These are phyloP conservation scores for Zoroaster sp. DNA, from an alignment of 53 echinoderm and acorn worm species.

Conservation along the genomic window DNA sequence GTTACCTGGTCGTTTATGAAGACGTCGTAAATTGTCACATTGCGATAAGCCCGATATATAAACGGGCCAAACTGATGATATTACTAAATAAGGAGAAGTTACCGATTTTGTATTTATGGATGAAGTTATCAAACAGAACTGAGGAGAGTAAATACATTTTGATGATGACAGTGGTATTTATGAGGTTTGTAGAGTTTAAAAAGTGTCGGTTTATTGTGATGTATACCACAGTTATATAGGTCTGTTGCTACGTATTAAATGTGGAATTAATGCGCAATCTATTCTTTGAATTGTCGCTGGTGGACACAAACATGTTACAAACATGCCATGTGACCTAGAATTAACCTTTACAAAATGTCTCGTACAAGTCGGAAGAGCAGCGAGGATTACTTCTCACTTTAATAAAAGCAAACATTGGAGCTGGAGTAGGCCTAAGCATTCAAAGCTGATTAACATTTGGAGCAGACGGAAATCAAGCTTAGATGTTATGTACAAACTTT, in stretches of 20 bases:
- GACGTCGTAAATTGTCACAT: conserved; percentile 30
- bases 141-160: neutral
- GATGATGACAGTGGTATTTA: conserved; percentile 15
- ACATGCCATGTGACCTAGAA: neutral
- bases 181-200: neutral
- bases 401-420: neutral
- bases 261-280: neutral
- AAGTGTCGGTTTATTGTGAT: neutral
- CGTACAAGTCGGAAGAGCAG: neutral
- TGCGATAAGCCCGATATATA: neutral
- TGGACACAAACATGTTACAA: neutral
- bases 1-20: neutral
- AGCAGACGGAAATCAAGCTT: neutral
- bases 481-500: neutral
- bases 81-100: neutral
- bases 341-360: neutral
- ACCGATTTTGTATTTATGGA: neutral
- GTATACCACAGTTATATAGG: neutral
- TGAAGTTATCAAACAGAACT: neutral
- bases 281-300: too few relatives aligned
- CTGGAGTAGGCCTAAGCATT: neutral
- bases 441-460: neutral
- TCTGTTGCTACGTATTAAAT: neutral
- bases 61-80: neutral
- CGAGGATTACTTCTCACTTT: neutral